Conservation (phyloP, 2,888 invertebrate species). For the Nephrotoma appendiculata region DNA sequence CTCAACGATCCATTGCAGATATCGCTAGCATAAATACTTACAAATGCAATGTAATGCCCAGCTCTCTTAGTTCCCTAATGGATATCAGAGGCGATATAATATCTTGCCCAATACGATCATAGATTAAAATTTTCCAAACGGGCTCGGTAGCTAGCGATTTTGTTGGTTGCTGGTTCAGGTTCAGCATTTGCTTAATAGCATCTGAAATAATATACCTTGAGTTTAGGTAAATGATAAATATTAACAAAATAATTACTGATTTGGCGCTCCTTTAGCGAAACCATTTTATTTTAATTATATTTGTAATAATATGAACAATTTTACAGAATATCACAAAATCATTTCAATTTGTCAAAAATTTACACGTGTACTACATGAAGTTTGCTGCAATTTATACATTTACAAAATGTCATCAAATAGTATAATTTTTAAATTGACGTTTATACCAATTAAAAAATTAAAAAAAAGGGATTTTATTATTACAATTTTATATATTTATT, state of each 20-base stretch:
- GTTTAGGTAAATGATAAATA: constrained; percentile 5
- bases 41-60: constrained; percentile 96
- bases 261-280: constrained; percentile 54
- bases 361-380: constrained; percentile 6
- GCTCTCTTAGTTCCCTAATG: constrained; percentile 85
- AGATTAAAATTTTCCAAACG: constrained; percentile 91
- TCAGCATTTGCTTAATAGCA: constrained; percentile 90
- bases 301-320: background rate
- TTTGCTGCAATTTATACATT: background rate
- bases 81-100: constrained; percentile 95
- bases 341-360: constrained; percentile 5
- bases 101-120: constrained; percentile 93
- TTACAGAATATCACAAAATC: background rate
- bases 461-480: background rate
- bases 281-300: constrained; percentile 32
- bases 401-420: background rate
- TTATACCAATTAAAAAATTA: background rate
- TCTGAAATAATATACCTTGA: constrained; percentile 38
- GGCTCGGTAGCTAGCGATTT: constrained; percentile 72
- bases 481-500: background rate
- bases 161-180: constrained; percentile 68
- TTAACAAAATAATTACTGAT: constrained; percentile 40
- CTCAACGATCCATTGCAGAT: too few species aligned
- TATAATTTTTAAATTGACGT: background rate
- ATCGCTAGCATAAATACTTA: constrained; percentile 35